A percentile compares a stretch with the other conserved stretches of the same genome.
These are phyloP conservation scores for Garrulus glandarius DNA, from an alignment of 2,797 vertebrate genomes.

Conservation along the genomic window DNA sequence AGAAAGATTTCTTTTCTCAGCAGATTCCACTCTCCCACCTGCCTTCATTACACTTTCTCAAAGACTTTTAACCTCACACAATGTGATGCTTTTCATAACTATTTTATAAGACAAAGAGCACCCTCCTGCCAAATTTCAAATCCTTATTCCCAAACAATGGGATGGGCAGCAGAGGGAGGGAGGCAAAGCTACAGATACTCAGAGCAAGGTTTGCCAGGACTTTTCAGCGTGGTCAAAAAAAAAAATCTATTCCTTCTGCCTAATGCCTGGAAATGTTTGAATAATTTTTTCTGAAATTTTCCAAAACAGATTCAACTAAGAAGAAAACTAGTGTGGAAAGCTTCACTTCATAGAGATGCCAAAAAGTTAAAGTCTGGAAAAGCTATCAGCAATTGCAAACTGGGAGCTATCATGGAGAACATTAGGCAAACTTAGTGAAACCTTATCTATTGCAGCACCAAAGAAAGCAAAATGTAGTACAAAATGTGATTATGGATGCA, in stretches of 20 bases:
- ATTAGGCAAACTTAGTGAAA: neutral
- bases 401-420: neutral
- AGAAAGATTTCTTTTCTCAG: neutral
- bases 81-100: neutral
- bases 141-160: constrained; percentile 18
- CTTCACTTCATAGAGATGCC: neutral
- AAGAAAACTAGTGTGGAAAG: neutral
- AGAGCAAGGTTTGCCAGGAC: neutral
- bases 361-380: neutral
- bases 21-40: neutral
- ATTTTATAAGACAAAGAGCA: neutral
- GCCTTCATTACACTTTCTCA: neutral
- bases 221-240: neutral
- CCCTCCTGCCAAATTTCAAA: constrained; percentile 1
- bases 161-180: neutral
- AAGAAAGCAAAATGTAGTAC: neutral
- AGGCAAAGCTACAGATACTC: neutral
- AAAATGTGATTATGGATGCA: neutral
- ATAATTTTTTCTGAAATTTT: neutral
- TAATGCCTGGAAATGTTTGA: neutral
- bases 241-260: neutral
- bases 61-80: neutral
- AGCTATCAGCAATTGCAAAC: neutral
- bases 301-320: neutral
- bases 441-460: neutral